Conservation (phyloP, 1,140 invertebrate species). For the Coptotermes formosanus region DNA sequence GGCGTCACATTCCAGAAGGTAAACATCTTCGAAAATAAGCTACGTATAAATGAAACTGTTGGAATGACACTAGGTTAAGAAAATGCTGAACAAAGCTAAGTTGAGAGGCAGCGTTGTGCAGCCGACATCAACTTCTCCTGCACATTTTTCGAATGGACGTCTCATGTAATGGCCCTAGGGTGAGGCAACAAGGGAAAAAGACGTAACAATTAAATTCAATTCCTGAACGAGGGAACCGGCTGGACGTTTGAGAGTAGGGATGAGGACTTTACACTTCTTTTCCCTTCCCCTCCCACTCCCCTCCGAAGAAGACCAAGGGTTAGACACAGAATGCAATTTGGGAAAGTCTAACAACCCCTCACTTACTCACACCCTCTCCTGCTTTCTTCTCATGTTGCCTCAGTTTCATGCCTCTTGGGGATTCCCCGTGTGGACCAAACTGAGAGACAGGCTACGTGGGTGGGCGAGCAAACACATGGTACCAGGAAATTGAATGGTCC, state of each 20-base stretch:
- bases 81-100: no score
- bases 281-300: no score
- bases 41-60: not conserved
- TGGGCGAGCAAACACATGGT: not conserved
- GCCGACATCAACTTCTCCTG: not conserved
- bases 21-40: no score
- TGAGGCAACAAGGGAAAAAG: not conserved
- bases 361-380: not conserved
- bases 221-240: not conserved
- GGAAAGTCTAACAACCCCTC: conserved; percentile 4
- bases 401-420: conserved; percentile 2
- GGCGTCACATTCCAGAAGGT: no score
- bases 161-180: not conserved
- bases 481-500: conserved; percentile 1
- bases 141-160: not conserved
- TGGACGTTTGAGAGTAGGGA: not conserved
- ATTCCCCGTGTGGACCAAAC: not conserved
- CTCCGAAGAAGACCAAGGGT: conserved; percentile 1
- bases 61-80: not conserved
- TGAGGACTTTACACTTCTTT: not conserved
- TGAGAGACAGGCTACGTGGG: not conserved
- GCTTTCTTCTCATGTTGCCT: not conserved
- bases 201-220: conserved; percentile 17
- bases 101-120: no score
- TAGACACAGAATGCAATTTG: conserved; percentile 5